Evolutionary conservation across 2,797 vertebrate species (phyloP).

Genomic region (Tokudaia tokunoshimensis): DNA sequence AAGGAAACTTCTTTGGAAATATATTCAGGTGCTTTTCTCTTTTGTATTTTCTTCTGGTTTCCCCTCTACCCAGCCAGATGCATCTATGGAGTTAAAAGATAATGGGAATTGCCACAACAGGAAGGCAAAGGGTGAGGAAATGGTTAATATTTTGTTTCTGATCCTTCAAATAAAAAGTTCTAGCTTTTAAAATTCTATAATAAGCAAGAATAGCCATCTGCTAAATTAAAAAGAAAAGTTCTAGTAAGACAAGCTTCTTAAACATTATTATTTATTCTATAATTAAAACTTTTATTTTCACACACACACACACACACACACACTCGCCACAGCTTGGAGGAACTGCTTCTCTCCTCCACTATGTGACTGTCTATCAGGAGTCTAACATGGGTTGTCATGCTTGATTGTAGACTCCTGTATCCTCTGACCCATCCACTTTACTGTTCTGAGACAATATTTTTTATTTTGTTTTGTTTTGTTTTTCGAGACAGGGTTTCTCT

Average conservation of each 20-base stretch:
- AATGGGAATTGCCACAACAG: not conserved
- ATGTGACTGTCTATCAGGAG: not conserved
- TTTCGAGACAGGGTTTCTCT: too few species aligned
- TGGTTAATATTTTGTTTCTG: constrained; percentile 34
- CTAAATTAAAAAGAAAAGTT: not conserved
- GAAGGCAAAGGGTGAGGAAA: not conserved
- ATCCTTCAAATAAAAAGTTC: constrained; percentile 42
- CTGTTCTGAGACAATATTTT: constrained; percentile 22
- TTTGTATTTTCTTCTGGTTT: constrained; percentile 42
- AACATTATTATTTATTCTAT: not conserved
- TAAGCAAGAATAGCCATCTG: not conserved
- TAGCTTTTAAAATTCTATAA: not conserved
- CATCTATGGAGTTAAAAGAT: not conserved
- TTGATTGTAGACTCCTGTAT: not conserved
- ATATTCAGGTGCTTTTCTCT: constrained; percentile 47
- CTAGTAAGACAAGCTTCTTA: not conserved
- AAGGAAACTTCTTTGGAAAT: constrained; percentile 35
- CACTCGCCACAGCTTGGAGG: not conserved
- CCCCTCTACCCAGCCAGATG: not conserved
- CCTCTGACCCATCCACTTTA: not conserved
- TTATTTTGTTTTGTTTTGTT: not conserved
- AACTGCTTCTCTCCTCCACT: not conserved
- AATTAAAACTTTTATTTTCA: not conserved
- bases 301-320: not conserved
- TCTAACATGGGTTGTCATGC: not conserved